phyloP scores from a whole-genome alignment of 1,140 invertebrate species.

The Bicyclus anynana region DNA sequence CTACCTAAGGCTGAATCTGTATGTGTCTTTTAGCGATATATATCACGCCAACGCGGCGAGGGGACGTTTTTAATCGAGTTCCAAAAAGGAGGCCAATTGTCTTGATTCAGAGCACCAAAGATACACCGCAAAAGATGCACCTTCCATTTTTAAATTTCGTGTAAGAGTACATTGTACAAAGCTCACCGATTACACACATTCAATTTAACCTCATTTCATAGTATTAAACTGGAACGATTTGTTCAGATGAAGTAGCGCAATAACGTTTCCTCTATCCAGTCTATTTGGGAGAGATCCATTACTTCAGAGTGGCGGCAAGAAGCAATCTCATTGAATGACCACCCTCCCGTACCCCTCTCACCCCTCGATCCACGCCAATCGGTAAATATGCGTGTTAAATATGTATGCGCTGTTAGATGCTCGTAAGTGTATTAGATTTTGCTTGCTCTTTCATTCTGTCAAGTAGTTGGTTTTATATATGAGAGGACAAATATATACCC shows the following conservation, averaged over 20 bases:
- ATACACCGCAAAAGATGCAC: not conserved
- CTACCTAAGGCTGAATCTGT: too few species aligned
- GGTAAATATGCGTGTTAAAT: constrained; percentile 77
- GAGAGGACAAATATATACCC: not conserved
- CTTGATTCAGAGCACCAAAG: too few species aligned
- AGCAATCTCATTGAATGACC: constrained; percentile 79
- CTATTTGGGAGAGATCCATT: constrained; percentile 78
- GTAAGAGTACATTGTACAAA: too few species aligned
- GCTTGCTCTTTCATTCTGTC: constrained; percentile 70
- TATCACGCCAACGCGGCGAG: too few species aligned
- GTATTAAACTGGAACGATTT: not conserved
- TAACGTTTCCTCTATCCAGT: constrained; percentile 72
- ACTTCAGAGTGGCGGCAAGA: constrained; percentile 76
- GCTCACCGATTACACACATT: not conserved
- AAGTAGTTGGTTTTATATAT: constrained; percentile 23
- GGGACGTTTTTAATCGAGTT: too few species aligned
- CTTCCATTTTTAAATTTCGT: not conserved
- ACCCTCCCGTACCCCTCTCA: constrained; percentile 40
- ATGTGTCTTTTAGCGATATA: too few species aligned
- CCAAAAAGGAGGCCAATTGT: too few species aligned
- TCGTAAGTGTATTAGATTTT: constrained; percentile 75
- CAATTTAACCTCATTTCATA: not conserved
- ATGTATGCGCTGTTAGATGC: constrained; percentile 72
- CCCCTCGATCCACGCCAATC: constrained; percentile 67
- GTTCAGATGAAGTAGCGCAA: constrained; percentile 45